Evolutionary conservation across 2,113 vertebrate species (phyloP).

Genomic region (Sitta europaea): DNA sequence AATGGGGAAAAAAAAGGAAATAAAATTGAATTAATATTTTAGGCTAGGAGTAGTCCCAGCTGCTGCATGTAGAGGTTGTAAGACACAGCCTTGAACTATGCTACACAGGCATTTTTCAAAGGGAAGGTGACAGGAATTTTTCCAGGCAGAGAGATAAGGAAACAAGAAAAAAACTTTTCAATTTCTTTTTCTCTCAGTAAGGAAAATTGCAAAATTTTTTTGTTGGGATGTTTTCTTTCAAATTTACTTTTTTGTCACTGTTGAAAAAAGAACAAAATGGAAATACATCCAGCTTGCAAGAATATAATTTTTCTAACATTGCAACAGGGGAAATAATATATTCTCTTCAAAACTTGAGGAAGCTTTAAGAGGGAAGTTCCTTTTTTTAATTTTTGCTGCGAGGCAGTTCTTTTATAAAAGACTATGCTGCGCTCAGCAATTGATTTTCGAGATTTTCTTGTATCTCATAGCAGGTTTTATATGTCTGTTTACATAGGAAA

Average conservation of each 20-base stretch:
- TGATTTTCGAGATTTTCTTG: background rate
- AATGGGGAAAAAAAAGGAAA: background rate
- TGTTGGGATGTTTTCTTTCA: background rate
- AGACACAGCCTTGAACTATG: background rate
- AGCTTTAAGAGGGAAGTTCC: background rate
- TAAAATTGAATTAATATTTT: background rate
- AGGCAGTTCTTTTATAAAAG: background rate
- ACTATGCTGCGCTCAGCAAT: background rate
- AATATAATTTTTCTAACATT: background rate
- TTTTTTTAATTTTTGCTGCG: background rate
- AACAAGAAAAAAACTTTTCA: background rate
- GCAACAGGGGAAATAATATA: background rate
- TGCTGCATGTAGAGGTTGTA: background rate
- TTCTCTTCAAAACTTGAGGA: background rate
- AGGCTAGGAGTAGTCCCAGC: background rate
- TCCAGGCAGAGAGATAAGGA: background rate
- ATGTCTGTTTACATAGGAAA: background rate
- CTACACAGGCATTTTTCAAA: background rate
- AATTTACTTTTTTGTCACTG: background rate
- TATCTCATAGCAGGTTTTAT: background rate
- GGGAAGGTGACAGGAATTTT: background rate
- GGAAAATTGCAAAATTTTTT: background rate
- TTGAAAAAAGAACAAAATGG: background rate
- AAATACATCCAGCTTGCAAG: background rate
- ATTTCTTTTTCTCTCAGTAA: background rate